These are phyloP conservation scores for fruit fly (Drosophila melanogaster) DNA, from an alignment of 1,140 invertebrate genomes.

Conservation along the genomic window Release_6_plus_ISO1_MT NT_037436.4:9472501-9473000, in stretches of 20 bases:
- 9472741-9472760: slow-evolving; percentile 4
- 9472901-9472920: neutral
- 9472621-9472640: slow-evolving; percentile 52
- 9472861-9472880: neutral
- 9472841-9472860: neutral
- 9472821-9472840: slow-evolving; percentile 1
- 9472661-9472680: slow-evolving; percentile 23
- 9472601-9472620: slow-evolving; percentile 36
- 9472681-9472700: slow-evolving; percentile 10
- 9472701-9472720: slow-evolving; percentile 11
- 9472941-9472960: no score
- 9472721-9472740: slow-evolving; percentile 14
- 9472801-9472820: neutral
- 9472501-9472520: slow-evolving; percentile 54
- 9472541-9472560: slow-evolving; percentile 60
- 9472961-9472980: neutral
- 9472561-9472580: slow-evolving; percentile 49
- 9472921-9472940: no score
- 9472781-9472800: neutral
- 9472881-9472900: no score
- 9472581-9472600: slow-evolving; percentile 51
- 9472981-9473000: no score
- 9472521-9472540: slow-evolving; percentile 63
- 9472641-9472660: slow-evolving; percentile 57
- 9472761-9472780: neutral